A percentile compares a stretch with the other conserved stretches of the same genome.
Conservation (phyloP, 2,888 invertebrate species). For the Cantharis nigra region DNA sequence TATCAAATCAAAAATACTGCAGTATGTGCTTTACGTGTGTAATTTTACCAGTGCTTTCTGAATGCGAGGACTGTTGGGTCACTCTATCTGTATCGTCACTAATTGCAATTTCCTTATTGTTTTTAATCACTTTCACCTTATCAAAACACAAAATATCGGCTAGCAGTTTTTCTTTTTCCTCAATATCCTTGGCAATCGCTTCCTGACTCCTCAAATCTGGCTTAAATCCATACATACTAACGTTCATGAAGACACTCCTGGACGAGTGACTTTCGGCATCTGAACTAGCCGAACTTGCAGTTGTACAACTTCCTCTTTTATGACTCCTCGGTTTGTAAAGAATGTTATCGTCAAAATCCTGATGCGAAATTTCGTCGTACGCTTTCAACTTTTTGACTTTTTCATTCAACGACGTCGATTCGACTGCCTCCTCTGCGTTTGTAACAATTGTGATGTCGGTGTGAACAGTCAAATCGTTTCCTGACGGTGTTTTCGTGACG, state of each 20-base stretch:
- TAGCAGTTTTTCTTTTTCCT: constrained; percentile 73
- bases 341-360: constrained; percentile 73
- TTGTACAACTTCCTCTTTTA: constrained; percentile 45
- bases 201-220: constrained; percentile 66
- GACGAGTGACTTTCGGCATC: constrained; percentile 45
- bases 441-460: constrained; percentile 58
- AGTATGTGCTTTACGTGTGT: too few species aligned
- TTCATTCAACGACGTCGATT: constrained; percentile 48
- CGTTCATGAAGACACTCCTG: constrained; percentile 57
- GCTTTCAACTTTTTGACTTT: constrained; percentile 61
- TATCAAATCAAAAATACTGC: too few species aligned
- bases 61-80: neutral
- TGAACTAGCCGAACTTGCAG: constrained; percentile 48
- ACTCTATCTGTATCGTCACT: too few species aligned
- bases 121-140: constrained; percentile 42
- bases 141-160: constrained; percentile 70
- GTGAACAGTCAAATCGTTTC: constrained; percentile 45
- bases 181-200: constrained; percentile 71
- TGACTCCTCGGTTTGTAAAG: constrained; percentile 66
- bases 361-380: constrained; percentile 73
- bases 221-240: constrained; percentile 56
- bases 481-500: constrained; percentile 38
- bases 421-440: constrained; percentile 77
- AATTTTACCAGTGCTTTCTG: neutral
- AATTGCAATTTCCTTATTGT: constrained; percentile 23